These are phyloP conservation scores for Spizaetus ornatus DNA, from an alignment of 2,113 vertebrate species.

Conservation along the genomic window DNA sequence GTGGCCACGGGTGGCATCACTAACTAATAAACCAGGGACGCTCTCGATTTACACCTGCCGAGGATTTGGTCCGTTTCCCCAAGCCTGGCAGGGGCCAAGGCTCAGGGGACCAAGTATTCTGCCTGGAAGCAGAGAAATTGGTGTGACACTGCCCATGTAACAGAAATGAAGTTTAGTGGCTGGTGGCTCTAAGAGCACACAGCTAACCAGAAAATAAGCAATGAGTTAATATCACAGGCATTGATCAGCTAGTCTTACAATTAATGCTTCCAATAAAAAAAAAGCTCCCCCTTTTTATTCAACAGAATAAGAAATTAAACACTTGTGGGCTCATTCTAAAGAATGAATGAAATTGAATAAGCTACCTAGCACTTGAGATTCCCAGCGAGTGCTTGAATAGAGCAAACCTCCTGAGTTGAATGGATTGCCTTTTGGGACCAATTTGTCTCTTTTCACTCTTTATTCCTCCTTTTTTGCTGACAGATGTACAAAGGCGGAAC, in stretches of 20 bases:
- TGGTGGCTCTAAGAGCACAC: background rate
- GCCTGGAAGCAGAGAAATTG: background rate
- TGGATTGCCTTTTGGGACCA: conserved; percentile 99
- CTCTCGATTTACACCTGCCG: conserved; percentile 3
- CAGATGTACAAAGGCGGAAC: conserved; percentile 99
- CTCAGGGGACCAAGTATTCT: background rate
- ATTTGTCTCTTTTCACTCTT: conserved; percentile 99
- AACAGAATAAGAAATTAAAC: conserved; percentile 95
- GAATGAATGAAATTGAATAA: conserved; percentile 99
- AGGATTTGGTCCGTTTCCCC: background rate
- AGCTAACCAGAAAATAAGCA: conserved; percentile 69
- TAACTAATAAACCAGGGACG: background rate
- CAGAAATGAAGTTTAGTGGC: conserved; percentile 22
- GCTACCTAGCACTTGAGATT: conserved; percentile 99
- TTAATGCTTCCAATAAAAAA: conserved; percentile 78
- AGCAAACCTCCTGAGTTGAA: conserved; percentile 97
- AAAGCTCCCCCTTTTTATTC: conserved; percentile 80
- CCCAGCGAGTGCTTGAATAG: conserved; percentile 98
- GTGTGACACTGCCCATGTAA: background rate
- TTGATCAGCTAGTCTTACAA: conserved; percentile 88
- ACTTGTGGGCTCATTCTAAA: conserved; percentile 98
- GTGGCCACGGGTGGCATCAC: background rate
- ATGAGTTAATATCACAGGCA: conserved; percentile 83
- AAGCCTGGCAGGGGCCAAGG: background rate
- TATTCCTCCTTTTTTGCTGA: conserved; percentile 96